Percentiles rank a stretch among this genome's conserved stretches.
Conservation (phyloP, 1,140 invertebrate species). For the Epicauta chinensis region DNA sequence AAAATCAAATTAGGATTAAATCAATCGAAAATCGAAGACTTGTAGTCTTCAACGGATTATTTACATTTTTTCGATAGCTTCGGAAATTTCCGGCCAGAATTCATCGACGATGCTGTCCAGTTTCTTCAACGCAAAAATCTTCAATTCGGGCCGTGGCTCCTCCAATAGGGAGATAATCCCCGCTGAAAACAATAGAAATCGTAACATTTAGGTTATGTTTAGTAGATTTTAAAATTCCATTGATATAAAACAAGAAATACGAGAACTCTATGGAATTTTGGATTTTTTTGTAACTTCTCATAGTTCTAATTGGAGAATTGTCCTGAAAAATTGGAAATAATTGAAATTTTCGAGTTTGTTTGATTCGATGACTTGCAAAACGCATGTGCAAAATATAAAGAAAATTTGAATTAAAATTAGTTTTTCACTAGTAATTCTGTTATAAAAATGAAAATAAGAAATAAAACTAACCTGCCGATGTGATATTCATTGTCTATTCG, state of each 20-base stretch:
- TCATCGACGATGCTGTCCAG: constrained; percentile 92
- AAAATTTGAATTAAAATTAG: constrained; percentile 5
- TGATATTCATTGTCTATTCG: constrained; percentile 33
- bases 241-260: not conserved
- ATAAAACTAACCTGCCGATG: constrained; percentile 32
- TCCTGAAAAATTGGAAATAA: not conserved
- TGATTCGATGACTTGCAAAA: constrained; percentile 31
- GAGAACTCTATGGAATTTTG: not conserved
- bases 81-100: constrained; percentile 98
- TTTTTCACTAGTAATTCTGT: constrained; percentile 7
- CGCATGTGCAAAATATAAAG: constrained; percentile 16
- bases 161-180: constrained; percentile 95
- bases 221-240: not conserved
- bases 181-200: constrained; percentile 47
- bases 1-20: too few species aligned
- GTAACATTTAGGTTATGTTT: not conserved
- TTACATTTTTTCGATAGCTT: constrained; percentile 94
- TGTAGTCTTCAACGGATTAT: too few species aligned
- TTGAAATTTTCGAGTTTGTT: constrained; percentile 4
- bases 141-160: constrained; percentile 87
- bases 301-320: not conserved
- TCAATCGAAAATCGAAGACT: too few species aligned
- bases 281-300: too few species aligned
- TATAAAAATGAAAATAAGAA: constrained; percentile 1
- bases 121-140: constrained; percentile 87